phyloP scores from a whole-genome alignment of 2,113 vertebrate species.

The Panthera uncia region DNA sequence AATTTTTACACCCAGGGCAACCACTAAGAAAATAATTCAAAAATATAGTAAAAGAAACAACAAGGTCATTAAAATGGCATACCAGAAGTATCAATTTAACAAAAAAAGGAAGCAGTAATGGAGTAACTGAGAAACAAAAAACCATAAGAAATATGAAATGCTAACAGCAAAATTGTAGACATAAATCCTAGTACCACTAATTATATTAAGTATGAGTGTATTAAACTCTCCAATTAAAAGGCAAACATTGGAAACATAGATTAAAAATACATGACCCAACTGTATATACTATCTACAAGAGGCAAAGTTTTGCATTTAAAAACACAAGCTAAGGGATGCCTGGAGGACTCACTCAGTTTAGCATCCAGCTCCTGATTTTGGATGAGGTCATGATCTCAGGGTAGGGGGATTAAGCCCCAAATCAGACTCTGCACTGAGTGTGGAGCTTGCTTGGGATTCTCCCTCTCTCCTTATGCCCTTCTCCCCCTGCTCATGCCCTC shows the following conservation, averaged over 20 bases:
- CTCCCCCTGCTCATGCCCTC: no score
- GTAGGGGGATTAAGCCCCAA: no score
- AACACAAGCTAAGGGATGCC: background rate
- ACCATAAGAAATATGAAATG: background rate
- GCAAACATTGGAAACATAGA: background rate
- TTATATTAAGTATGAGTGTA: background rate
- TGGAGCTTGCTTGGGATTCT: no score
- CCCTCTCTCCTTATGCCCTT: no score
- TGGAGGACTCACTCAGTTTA: no score
- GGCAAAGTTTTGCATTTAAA: background rate
- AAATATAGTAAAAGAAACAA: background rate
- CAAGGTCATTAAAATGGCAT: background rate
- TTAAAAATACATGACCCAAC: background rate
- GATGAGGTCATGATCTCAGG: no score
- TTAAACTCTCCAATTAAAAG: background rate
- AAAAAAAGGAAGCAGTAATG: background rate
- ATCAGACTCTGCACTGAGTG: no score
- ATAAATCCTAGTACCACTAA: background rate
- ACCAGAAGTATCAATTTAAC: background rate
- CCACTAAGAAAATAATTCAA: background rate
- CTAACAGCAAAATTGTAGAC: background rate
- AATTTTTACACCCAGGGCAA: background rate
- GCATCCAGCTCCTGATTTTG: no score
- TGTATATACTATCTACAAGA: background rate
- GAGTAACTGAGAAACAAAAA: background rate